Evolutionary conservation across 1,140 invertebrate genomes (phyloP).

Genomic region (Reticulitermes speratus): DNA sequence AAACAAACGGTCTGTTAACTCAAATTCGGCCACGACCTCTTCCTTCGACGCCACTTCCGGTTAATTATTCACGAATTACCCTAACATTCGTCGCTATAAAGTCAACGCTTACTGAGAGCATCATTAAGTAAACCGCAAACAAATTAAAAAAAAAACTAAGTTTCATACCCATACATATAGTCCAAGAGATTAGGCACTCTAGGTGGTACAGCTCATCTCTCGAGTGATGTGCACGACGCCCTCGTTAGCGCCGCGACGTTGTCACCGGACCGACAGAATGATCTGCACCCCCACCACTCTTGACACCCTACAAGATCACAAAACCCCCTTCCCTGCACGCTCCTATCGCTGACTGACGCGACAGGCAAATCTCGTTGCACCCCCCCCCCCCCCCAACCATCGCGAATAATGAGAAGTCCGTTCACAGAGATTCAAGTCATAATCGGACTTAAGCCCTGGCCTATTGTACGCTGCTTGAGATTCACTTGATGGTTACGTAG

Average conservation of each 20-base stretch:
- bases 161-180: no score
- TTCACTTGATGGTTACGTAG: not conserved
- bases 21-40: no score
- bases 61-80: no score
- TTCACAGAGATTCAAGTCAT: not conserved
- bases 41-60: no score
- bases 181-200: not conserved
- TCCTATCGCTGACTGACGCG: constrained; percentile 2
- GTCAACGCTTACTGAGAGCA: no score
- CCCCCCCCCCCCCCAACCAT: not conserved
- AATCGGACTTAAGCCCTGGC: not conserved
- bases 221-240: not conserved
- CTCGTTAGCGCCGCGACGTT: not conserved
- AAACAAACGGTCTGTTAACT: no score
- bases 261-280: constrained; percentile 12
- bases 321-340: not conserved
- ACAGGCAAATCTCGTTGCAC: not conserved
- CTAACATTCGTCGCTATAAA: no score
- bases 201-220: not conserved
- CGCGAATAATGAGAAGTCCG: not conserved
- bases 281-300: constrained; percentile 7
- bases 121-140: no score
- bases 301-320: constrained; percentile 3
- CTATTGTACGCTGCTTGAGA: not conserved
- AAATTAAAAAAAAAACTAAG: no score